Base-by-base conservation (phyloP, 2,888 invertebrate genomes). In the Troilus luridus region DNA sequence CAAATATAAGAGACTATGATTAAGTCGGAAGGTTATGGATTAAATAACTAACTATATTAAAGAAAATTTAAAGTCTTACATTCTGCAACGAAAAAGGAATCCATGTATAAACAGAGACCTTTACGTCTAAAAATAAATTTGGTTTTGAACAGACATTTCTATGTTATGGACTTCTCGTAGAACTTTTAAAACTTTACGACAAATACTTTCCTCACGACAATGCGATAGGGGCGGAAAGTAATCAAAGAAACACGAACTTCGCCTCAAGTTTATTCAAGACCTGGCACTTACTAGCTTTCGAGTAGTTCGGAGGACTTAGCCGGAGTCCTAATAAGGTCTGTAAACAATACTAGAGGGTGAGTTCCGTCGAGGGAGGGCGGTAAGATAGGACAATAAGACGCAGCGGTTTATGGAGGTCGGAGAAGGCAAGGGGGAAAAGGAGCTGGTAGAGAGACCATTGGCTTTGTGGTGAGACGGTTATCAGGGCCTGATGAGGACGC, bases 401-500 rank as follows among this genome's bases (percentile, higher is more conserved):
- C 27, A 12, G 62, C 27, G n/a, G 88, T 60, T 62, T 60, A 64
- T 60, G 88, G 88, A 21, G 8, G n/a, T n/a, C n/a, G n/a, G n/a
- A n/a, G n/a, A n/a, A 11, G 21, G 62, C 12, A 0, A 14, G 24
- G 88, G 54, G 88, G 14, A 41, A 59, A 59, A 88, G 27, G 59
- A 21, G 10, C 12, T n/a, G 19, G 7, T 9, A 19, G 58, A 12
- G 88, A 7, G 21, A 0, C 59, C 59, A 56, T 54, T 85, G 85
- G 85, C 85, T 85, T 85, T 85, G 85, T 85, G 81, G 81, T 19
- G 19, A 41, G 41, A 41, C 9, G 81, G 54, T 81, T 21, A 56
- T 56, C 56, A n/a, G 56, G 85, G 85, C 85, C 56, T 85, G 85
- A 85, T 85, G 85, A 85, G 85, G 85, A 85, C 56, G 12, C 21